These are phyloP conservation scores for Zootoca vivipara DNA, from an alignment of 2,113 vertebrate genomes.

Conservation along the genomic window DNA sequence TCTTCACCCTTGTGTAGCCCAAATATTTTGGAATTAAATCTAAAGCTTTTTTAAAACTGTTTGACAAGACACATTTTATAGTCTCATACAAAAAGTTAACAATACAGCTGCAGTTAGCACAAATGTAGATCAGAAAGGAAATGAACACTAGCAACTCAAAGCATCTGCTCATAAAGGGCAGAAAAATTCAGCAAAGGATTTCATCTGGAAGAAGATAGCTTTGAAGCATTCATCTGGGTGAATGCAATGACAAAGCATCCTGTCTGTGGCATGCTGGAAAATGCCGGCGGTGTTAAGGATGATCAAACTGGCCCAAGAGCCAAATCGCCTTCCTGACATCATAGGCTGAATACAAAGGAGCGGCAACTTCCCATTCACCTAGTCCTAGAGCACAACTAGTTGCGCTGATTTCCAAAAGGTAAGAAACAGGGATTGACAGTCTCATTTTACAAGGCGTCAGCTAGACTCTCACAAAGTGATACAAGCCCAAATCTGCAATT, in stretches of 20 bases:
- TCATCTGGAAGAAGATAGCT: not conserved
- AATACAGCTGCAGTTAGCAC: not conserved
- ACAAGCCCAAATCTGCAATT: not conserved
- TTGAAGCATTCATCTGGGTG: not conserved
- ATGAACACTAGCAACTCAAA: not conserved
- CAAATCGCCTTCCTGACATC: not conserved
- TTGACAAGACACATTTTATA: not conserved
- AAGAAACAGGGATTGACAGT: not conserved
- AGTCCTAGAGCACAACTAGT: not conserved
- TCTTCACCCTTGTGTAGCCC: not conserved
- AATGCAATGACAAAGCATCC: not conserved
- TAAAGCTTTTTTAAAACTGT: not conserved
- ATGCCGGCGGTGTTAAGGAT: not conserved
- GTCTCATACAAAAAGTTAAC: not conserved
- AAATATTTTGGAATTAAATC: not conserved
- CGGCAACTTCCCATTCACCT: not conserved
- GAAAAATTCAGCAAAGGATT: not conserved
- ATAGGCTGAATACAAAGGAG: not conserved
- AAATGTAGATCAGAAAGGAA: not conserved
- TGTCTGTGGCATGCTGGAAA: not conserved
- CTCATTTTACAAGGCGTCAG: not conserved
- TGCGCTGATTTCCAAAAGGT: not conserved
- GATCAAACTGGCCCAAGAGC: not conserved
- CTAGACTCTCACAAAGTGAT: not conserved
- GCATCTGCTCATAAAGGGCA: not conserved